A percentile compares a stretch with the other conserved stretches of the same genome.
phyloP scores from a whole-genome alignment of 2,113 vertebrate species.

The Mixornis gularis region DNA sequence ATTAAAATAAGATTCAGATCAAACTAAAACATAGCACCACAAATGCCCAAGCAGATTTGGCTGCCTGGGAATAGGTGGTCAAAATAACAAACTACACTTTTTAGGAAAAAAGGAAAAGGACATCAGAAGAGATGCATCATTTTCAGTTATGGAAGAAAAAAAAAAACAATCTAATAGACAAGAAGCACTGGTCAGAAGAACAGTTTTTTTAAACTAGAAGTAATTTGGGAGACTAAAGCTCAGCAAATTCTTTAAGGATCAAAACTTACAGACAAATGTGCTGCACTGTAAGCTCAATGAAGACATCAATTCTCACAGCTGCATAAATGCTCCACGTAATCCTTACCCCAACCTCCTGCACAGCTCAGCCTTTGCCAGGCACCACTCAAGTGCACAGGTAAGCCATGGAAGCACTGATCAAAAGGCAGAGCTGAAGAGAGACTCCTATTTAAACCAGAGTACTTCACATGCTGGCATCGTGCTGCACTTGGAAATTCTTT shows the following conservation, averaged over 20 bases:
- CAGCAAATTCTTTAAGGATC: neutral
- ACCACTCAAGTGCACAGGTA: neutral
- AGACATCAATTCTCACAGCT: neutral
- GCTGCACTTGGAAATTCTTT: neutral
- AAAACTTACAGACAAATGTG: neutral
- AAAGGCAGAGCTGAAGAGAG: neutral
- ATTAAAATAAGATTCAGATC: neutral
- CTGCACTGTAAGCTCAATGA: neutral
- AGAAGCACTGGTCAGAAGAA: neutral
- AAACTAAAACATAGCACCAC: neutral
- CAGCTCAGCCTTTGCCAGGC: neutral
- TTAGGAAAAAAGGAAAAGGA: neutral
- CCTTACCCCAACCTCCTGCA: fast-evolving
- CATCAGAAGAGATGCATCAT: neutral
- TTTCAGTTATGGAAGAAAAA: neutral
- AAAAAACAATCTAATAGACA: neutral
- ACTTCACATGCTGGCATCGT: neutral
- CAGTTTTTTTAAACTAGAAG: neutral
- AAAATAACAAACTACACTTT: neutral
- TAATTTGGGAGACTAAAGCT: neutral
- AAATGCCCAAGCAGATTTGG: neutral
- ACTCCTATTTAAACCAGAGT: neutral
- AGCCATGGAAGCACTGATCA: neutral
- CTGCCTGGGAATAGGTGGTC: neutral
- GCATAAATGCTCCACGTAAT: neutral